Evolutionary conservation across 2,113 vertebrate species (phyloP).

Genomic region (Brevimyrus niger): DNA sequence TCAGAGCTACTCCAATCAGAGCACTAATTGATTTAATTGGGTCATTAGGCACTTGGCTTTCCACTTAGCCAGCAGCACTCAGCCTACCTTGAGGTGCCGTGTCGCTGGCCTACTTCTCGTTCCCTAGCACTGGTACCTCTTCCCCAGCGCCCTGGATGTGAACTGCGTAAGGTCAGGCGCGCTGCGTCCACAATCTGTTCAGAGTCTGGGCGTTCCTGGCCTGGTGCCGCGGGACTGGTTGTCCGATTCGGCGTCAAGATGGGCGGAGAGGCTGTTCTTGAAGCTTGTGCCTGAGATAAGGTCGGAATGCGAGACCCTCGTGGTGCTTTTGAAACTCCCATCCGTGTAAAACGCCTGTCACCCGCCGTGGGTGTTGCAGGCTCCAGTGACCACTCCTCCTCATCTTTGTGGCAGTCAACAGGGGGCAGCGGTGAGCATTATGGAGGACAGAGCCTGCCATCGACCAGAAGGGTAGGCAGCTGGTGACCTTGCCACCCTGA

Average conservation of each 20-base stretch:
- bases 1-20: not conserved
- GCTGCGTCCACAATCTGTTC: not conserved
- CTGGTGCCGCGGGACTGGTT: not conserved
- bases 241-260: not conserved
- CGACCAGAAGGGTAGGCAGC: not conserved
- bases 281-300: not conserved
- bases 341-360: not conserved
- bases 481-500: not conserved
- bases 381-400: not conserved
- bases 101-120: not conserved
- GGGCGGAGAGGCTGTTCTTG: not conserved
- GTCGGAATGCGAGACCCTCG: not conserved
- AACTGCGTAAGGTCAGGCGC: not conserved
- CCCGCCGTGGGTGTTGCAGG: not conserved
- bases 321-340: not conserved
- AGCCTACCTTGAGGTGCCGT: not conserved
- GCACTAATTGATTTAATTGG: constrained; percentile 6
- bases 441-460: not conserved
- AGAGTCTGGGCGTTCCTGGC: not conserved
- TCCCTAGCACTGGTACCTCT: not conserved
- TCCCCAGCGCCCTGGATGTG: not conserved
- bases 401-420: not conserved
- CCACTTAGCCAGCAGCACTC: not conserved
- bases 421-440: not conserved
- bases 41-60: not conserved